These are phyloP conservation scores for Nebria salina DNA, from an alignment of 2,888 invertebrate species.

Conservation along the genomic window DNA sequence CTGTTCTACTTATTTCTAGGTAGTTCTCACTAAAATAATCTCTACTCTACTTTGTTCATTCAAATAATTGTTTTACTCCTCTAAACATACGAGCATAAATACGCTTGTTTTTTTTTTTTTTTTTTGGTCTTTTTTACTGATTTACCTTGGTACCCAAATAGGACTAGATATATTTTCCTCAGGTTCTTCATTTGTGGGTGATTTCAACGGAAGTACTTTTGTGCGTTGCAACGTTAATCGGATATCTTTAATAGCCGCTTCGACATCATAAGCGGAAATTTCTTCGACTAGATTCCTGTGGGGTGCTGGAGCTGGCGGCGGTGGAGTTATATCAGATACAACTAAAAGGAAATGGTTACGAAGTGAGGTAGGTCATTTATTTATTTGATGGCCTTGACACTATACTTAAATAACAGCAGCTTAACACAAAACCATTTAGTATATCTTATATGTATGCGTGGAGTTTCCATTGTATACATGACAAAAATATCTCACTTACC, in stretches of 20 bases:
- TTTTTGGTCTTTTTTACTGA: slow-evolving; percentile 37
- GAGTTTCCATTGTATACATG: neutral
- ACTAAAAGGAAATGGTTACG: slow-evolving; percentile 23
- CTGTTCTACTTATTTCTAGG: neutral
- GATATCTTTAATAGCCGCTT: slow-evolving; percentile 84
- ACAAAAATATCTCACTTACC: slow-evolving; percentile 20
- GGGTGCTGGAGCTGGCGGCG: slow-evolving; percentile 80
- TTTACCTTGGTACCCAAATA: slow-evolving; percentile 76
- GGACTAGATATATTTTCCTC: slow-evolving; percentile 69
- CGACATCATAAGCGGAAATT: slow-evolving; percentile 56
- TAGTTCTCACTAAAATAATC: neutral
- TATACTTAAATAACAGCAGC: neutral
- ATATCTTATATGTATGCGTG: no score
- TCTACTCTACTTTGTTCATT: neutral
- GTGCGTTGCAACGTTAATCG: slow-evolving; percentile 81
- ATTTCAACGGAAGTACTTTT: slow-evolving; percentile 70
- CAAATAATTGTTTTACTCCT: neutral
- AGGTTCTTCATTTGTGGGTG: slow-evolving; percentile 59
- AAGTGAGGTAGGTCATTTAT: no score
- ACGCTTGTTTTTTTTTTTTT: neutral
- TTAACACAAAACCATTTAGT: neutral
- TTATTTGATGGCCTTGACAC: no score
- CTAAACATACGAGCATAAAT: slow-evolving; percentile 5
- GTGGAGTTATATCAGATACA: slow-evolving; percentile 69
- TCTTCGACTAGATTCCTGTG: slow-evolving; percentile 66